Evolutionary conservation across 2,113 vertebrate species (phyloP), one percentile per base, ranked within the genome.

Genomic region (Trachemys scripta): DNA sequence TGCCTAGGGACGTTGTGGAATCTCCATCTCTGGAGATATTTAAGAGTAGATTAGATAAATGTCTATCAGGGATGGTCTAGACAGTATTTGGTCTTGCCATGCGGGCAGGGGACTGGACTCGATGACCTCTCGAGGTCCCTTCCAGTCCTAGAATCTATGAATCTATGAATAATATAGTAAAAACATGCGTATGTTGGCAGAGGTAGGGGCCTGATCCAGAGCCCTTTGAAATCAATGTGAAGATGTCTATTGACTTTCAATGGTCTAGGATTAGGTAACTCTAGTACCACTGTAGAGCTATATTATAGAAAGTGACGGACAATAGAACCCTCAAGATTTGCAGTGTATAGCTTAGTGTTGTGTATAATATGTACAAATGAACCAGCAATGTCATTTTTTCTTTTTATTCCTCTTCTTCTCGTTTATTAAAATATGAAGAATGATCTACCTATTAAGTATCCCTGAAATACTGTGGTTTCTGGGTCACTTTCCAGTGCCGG

Each of bases 271-370:
- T 92, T 80, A 56, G n/a, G 3, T 5, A 86, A 5, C 50, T 38
- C 16, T 69, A 53, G 65, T 25, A 20, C 12, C 25, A 1, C 24
- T 82, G 47, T 45, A 59, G 76, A 92, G 19, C 0, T 0, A 0
- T 82, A 65, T 38, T 49, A 5, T 56, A 42, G 81, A 54, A 85
- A 45, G 2, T 5, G 1, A 0, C n/a, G 24, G 90, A 57, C 24
- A 0, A 9, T 62, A 49, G 17, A 12, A 50, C 22, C 5, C 0
- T 0, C 25, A 72, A 57, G 47, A 65, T 35, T 82, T 5, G 1
- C 57, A 47, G 56, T 0, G 0, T 57, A 35, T 65, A 17, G 20
- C 62, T 51, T 87, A 24, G 75, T 35, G 57, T 42, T 91, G 90
- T 81, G 42, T 47, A 85, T 78, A 82, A 51, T 72, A 38, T 69